Evolutionary conservation across 92 coral and sea anemone species (phyloP), one percentile per base, ranked within the genome.

Genomic region (Porites evermanni): DNA sequence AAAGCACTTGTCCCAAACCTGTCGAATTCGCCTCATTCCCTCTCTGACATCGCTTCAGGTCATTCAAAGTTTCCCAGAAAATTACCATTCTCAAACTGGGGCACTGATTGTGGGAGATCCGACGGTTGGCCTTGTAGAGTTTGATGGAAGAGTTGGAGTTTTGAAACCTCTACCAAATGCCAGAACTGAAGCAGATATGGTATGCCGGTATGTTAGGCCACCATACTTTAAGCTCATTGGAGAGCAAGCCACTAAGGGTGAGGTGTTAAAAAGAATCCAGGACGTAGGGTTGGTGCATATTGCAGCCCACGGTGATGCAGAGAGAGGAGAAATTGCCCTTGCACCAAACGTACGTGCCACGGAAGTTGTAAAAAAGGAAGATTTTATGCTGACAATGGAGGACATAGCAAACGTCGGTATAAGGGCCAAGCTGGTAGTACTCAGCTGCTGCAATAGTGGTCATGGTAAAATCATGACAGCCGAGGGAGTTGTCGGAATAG

Each of bases 91-190:
- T 54, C 53, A 84, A 9, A 84, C 83, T 84, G 88, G 88, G 24
- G 83, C 88, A 63, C 44, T 84, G 74, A 76, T 84, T 13, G 88
- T 84, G 74, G 88, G 83, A 65, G 88, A 84, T 18, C 88, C 83
- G 20, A 32, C 32, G 14, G 88, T 84, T 23, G 76, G 76, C 32
- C 47, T 12, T 38, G 82, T 84, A 8, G 81, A 84, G 66, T 76
- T 72, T 29, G 68, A 76, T 1, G 88, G 88, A 74, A 76, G 67
- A n/a, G 63, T 74, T 21, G 53, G 11, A 12, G 13, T 16, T 11
- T 32, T 84, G 13, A 9, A 6, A 52, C 70, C 81, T 20, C 75
- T 84, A 0, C 82, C 56, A 51, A 10, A 67, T 64, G 84, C 88
- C 65, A 84, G 82, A 76, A 6, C 16, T 12, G 88, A 84, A 24